These are phyloP conservation scores for Hypomecis atomaria DNA, from an alignment of 2,888 invertebrate genomes.

Conservation along the genomic window DNA sequence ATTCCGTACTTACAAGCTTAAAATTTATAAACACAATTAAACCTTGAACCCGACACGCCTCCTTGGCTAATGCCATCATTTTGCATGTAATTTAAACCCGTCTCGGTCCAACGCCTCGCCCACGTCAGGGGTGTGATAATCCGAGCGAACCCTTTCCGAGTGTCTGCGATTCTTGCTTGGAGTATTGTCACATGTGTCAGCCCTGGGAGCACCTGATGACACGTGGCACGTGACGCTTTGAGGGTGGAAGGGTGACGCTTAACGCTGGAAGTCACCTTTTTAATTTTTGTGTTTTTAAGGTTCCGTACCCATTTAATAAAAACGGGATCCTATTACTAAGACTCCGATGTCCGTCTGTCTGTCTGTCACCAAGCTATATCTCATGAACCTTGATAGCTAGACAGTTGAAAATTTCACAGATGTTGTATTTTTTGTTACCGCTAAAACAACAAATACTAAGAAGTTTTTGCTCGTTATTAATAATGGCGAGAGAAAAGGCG, in stretches of 20 bases:
- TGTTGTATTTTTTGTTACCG: too few relatives aligned
- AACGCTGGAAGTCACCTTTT: neutral
- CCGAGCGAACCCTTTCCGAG: constrained; percentile 28
- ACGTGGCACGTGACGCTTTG: constrained; percentile 14
- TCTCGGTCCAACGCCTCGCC: constrained; percentile 22
- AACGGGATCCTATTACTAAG: too few relatives aligned
- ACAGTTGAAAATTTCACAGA: too few relatives aligned
- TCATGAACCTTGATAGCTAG: too few relatives aligned
- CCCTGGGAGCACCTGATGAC: constrained; percentile 28
- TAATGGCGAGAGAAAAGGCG: too few relatives aligned
- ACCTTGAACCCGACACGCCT: neutral
- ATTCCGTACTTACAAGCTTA: neutral
- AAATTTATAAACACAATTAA: constrained; percentile 5
- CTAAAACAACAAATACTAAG: too few relatives aligned
- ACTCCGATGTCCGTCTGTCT: too few relatives aligned
- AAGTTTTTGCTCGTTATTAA: too few relatives aligned
- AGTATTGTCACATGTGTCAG: constrained; percentile 12
- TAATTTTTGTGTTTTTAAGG: neutral
- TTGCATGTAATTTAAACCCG: constrained; percentile 26
- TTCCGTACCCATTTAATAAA: too few relatives aligned
- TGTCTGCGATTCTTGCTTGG: constrained; percentile 15
- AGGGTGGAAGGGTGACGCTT: neutral
- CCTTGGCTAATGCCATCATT: constrained; percentile 14
- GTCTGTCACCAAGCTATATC: too few relatives aligned
- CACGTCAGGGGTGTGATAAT: constrained; percentile 31